Percentiles rank a stretch among this genome's conserved stretches.
These are phyloP conservation scores for Ischnus inquisitorius DNA, from an alignment of 2,888 invertebrate genomes.

Conservation along the genomic window DNA sequence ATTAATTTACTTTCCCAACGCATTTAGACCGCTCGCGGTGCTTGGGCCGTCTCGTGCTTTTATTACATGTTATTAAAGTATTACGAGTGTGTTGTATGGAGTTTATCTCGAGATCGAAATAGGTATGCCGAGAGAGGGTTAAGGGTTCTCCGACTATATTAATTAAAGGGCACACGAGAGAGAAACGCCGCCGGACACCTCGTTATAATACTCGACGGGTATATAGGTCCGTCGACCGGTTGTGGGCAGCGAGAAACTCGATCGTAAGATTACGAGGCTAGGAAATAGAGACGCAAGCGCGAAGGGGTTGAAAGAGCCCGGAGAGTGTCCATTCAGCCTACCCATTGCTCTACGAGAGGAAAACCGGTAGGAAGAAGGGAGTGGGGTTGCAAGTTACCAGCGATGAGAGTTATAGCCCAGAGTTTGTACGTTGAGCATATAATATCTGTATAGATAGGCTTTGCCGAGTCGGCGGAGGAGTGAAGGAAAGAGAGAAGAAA, in stretches of 20 bases:
- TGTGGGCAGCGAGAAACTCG: slow-evolving; percentile 23
- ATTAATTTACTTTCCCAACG: slow-evolving; percentile 21
- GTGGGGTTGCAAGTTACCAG: slow-evolving; percentile 6
- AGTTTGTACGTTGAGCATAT: background rate
- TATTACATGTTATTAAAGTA: slow-evolving; percentile 58
- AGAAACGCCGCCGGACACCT: slow-evolving; percentile 42
- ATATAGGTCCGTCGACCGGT: background rate
- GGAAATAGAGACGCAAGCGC: slow-evolving; percentile 57
- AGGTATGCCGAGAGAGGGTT: background rate
- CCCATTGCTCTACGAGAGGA: slow-evolving; percentile 43
- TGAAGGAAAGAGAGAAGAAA: slow-evolving; percentile 62
- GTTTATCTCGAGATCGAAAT: slow-evolving; percentile 58
- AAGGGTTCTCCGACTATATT: slow-evolving; percentile 43
- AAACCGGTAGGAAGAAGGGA: background rate
- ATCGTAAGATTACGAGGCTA: slow-evolving; percentile 49
- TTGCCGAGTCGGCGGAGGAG: background rate
- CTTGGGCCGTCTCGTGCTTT: background rate
- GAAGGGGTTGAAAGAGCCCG: slow-evolving; percentile 60
- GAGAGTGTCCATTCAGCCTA: slow-evolving; percentile 38
- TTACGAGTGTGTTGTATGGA: slow-evolving; percentile 41
- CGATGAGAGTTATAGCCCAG: slow-evolving; percentile 13
- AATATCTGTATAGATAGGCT: slow-evolving; percentile 18
- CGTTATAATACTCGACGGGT: slow-evolving; percentile 41
- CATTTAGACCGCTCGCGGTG: background rate
- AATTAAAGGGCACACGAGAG: slow-evolving; percentile 53